Conservation (phyloP, 2,113 vertebrate species). For the Stigmatopora argus region DNA sequence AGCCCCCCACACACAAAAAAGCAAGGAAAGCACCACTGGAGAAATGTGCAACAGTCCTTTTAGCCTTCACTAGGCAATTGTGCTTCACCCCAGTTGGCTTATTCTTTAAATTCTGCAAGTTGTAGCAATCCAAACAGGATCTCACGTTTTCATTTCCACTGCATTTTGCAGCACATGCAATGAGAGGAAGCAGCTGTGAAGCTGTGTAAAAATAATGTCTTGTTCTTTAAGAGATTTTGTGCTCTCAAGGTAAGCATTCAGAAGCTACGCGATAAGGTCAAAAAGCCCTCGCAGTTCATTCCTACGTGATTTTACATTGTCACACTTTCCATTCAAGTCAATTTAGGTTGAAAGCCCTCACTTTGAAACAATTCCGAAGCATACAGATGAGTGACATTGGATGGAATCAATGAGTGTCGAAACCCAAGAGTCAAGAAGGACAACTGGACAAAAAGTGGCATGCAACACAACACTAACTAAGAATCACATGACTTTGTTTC, state of each 20-base stretch:
- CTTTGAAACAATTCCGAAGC: not conserved
- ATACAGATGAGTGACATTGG: not conserved
- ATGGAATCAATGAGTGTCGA: not conserved
- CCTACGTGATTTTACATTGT: not conserved
- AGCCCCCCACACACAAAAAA: not conserved
- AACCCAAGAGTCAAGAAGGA: not conserved
- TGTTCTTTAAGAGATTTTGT: conserved; percentile 8
- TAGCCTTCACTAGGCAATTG: not conserved
- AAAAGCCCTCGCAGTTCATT: conserved; percentile 13
- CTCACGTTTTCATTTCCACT: not conserved
- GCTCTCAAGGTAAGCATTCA: conserved; percentile 1
- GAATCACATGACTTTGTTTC: conserved; percentile 9
- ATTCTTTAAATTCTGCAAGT: not conserved
- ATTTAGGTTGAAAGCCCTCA: conserved; percentile 19
- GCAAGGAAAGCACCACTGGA: conserved; percentile 18
- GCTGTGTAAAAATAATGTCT: conserved; percentile 27
- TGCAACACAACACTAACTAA: not conserved
- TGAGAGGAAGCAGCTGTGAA: not conserved
- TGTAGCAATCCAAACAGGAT: not conserved
- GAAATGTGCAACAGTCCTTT: not conserved
- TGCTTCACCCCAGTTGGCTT: not conserved
- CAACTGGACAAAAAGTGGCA: conserved; percentile 1
- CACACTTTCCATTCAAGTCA: conserved; percentile 12
- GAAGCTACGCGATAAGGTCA: not conserved
- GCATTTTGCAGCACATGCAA: not conserved